Percentiles rank a stretch among this genome's conserved stretches.
phyloP scores from a whole-genome alignment of 2,888 invertebrate genomes.

The Dendrolimus houi region DNA sequence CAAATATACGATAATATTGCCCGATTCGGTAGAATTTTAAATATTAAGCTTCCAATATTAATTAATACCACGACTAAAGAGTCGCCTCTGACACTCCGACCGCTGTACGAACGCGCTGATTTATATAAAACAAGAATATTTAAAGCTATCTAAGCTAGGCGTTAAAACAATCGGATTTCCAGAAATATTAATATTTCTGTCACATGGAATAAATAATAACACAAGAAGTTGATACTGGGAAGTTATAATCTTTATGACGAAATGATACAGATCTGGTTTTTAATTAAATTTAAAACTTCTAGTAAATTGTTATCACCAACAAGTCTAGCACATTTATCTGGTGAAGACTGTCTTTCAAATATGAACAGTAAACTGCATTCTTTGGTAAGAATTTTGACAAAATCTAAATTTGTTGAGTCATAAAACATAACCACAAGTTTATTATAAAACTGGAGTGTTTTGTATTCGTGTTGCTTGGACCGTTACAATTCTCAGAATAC shows the following conservation, averaged over 20 bases:
- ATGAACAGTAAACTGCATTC: conserved; percentile 21
- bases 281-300: background rate
- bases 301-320: conserved; percentile 4
- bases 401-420: conserved; percentile 43
- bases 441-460: conserved; percentile 55
- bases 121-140: too few species aligned
- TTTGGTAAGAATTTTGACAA: conserved; percentile 32
- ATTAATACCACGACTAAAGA: too few species aligned
- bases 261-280: background rate
- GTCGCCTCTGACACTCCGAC: too few species aligned
- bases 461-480: conserved; percentile 37
- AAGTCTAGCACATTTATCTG: conserved; percentile 3
- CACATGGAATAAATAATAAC: too few species aligned
- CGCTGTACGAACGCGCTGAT: too few species aligned
- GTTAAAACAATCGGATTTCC: too few species aligned
- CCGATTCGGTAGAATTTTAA: too few species aligned
- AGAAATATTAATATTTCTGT: too few species aligned
- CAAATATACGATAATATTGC: too few species aligned
- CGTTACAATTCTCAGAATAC: conserved; percentile 59
- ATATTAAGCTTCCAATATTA: too few species aligned
- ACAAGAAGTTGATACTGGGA: too few species aligned
- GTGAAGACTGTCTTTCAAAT: background rate
- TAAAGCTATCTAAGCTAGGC: too few species aligned
- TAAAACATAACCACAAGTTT: conserved; percentile 42
- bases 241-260: background rate